phyloP scores from a whole-genome alignment of 2,113 vertebrate genomes.

The Anarrhichthys ocellatus region DNA sequence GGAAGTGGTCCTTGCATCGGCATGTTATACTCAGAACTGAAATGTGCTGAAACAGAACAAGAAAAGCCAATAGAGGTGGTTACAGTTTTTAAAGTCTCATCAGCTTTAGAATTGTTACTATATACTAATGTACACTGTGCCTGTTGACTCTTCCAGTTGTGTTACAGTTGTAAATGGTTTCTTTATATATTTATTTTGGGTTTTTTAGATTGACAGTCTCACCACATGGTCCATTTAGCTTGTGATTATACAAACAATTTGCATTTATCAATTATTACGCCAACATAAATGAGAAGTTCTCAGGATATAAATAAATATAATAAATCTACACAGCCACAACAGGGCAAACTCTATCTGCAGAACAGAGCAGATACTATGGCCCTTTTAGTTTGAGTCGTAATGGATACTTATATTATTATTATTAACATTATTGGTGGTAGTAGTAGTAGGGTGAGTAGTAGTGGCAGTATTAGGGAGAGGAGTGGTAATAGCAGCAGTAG shows the following conservation, averaged over 20 bases:
- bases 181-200: background rate
- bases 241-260: background rate
- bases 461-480: background rate
- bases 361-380: background rate
- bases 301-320: background rate
- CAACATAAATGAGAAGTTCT: background rate
- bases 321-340: background rate
- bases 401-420: background rate
- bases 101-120: background rate
- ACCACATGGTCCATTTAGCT: background rate
- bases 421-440: background rate
- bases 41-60: background rate
- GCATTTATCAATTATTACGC: background rate
- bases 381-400: background rate
- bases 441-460: background rate
- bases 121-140: background rate
- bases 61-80: background rate
- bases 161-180: background rate
- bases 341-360: background rate
- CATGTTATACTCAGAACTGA: constrained; percentile 22
- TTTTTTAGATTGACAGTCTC: background rate
- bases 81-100: background rate
- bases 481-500: background rate
- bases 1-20: constrained; percentile 45
- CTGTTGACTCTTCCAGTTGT: background rate